These are phyloP conservation scores for Megalurothrips usitatus DNA, from an alignment of 2,888 invertebrate species.

Conservation along the genomic window DNA sequence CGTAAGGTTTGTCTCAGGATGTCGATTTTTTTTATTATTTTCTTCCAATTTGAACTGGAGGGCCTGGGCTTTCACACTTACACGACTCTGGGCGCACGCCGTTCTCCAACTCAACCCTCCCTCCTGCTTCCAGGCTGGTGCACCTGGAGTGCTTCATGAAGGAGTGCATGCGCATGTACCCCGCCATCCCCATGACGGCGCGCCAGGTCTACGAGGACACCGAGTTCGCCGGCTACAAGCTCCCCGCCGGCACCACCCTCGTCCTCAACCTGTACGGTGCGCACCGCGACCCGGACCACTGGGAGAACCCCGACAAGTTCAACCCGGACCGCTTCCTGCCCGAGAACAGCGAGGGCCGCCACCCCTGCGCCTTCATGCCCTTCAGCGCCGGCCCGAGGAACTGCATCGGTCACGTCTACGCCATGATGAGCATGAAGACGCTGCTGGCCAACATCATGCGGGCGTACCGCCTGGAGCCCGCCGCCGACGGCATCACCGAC, in stretches of 20 bases:
- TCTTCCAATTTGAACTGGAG: no score
- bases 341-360: constrained; percentile 33
- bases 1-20: no score
- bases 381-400: constrained; percentile 37
- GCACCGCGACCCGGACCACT: constrained; percentile 34
- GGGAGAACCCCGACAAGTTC: constrained; percentile 34
- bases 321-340: constrained; percentile 36
- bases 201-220: not conserved
- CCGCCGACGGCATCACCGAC: not conserved
- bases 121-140: not conserved
- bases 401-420: constrained; percentile 37
- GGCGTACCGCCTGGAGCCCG: constrained; percentile 30
- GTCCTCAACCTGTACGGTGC: constrained; percentile 16
- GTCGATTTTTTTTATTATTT: no score
- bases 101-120: no score
- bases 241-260: not conserved
- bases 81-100: no score
- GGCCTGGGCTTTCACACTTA: no score
- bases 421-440: constrained; percentile 36
- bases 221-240: not conserved
- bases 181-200: not conserved
- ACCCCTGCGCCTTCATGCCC: constrained; percentile 36
- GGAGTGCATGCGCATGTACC: not conserved
- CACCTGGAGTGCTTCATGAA: not conserved
- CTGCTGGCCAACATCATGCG: constrained; percentile 35